Base-by-base conservation (phyloP, 2,797 vertebrate genomes). In the Chaetophractus vellerosus region DNA sequence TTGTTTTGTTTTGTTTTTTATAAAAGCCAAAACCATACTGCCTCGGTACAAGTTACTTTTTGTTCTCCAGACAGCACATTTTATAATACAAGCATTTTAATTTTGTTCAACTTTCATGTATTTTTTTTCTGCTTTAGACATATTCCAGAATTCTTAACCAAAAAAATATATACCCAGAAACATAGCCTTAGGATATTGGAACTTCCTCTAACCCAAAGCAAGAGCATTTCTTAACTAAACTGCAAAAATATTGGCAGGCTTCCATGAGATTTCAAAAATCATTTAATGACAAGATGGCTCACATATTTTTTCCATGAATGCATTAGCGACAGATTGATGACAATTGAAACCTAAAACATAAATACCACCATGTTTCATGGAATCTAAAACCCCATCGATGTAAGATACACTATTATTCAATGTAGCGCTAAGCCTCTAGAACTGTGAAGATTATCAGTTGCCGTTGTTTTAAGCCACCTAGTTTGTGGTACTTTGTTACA, bases 201-300 rank as follows among this genome's bases (percentile, higher is more conserved):
- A 85, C 5, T 15, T 61, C 12, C 57, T 23, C 9, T 75, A 64
- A 31, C 59, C 38, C 11, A 64, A 38, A 63, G 76, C 76, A 81
- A 94, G 61, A 92, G 59, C n/a, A 26, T 81, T 48, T 80, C 82
- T 33, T n/a, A 91, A 76, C 83, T 91, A 74, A 83, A 63, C 57
- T 71, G 18, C 6, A 69, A 71, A 97, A 82, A 50, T 38, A 59
- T 24, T 96, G 96, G 94, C 90, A 72, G 61, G 31, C 71, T 88
- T 91, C 94, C 90, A 80, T 16, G 41, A 85, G 94, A 93, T 94
- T 96, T 96, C 26, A 71, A 88, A 96, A 95, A 96, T 55, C 91
- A 64, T 85, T 90, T 72, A 74, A 92, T 89, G 91, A 38, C 88
- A 96, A 95, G 92, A 97, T 95, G 96, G 93, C 61, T 88, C 78